Evolutionary conservation across 2,113 vertebrate species (phyloP).

Genomic region (Callionymus lyra): DNA sequence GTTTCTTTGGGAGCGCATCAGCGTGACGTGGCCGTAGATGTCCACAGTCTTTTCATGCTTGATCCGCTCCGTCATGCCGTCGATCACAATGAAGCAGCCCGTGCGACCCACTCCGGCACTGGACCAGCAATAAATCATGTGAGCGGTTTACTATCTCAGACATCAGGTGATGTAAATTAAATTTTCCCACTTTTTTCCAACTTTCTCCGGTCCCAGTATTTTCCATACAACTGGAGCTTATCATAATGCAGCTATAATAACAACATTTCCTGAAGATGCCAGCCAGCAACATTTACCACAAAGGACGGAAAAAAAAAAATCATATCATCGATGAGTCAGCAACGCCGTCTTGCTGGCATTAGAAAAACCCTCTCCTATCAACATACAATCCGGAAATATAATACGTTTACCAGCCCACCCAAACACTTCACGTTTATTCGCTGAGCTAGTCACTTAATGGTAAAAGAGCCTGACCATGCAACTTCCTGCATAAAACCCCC

Average conservation of each 20-base stretch:
- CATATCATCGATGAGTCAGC: conserved; percentile 51
- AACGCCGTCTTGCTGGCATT: conserved; percentile 27
- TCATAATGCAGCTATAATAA: too few species aligned
- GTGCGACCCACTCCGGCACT: conserved; percentile 96
- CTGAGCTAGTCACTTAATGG: conserved; percentile 36
- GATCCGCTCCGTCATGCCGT: conserved; percentile 96
- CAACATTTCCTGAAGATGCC: conserved; percentile 16
- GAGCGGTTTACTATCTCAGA: conserved; percentile 5
- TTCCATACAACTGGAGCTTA: too few species aligned
- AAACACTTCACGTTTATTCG: conserved; percentile 52
- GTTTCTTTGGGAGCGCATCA: conserved; percentile 98
- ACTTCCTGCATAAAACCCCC: conserved; percentile 33
- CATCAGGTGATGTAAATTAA: not conserved
- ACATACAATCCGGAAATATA: conserved; percentile 46
- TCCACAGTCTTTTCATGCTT: conserved; percentile 96
- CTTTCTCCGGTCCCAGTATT: too few species aligned
- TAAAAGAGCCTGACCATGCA: conserved; percentile 48
- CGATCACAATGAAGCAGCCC: conserved; percentile 97
- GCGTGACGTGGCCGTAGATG: conserved; percentile 95
- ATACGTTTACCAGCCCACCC: conserved; percentile 47
- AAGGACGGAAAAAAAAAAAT: conserved; percentile 40
- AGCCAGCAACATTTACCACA: conserved; percentile 42
- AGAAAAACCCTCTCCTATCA: conserved; percentile 36
- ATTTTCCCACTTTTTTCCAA: conserved; percentile 7
- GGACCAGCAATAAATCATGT: not conserved